Evolutionary conservation across 2,797 vertebrate genomes (phyloP).

Genomic region (Sciaenops ocellatus): DNA sequence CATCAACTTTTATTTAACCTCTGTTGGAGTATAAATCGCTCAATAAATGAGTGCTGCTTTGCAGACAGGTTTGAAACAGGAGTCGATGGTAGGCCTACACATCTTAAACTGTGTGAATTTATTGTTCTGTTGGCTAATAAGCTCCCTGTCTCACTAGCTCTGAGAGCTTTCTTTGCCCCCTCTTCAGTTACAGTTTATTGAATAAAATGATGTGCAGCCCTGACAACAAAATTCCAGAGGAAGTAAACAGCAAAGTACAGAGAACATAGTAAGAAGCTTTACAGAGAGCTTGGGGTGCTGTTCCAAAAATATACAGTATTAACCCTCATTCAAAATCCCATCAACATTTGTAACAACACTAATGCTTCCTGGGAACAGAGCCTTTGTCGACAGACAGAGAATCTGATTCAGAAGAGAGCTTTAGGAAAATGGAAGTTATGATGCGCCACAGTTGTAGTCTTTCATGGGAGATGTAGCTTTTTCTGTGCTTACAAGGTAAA

Average conservation of each 20-base stretch:
- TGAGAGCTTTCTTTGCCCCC: neutral
- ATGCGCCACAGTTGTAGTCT: too few species aligned
- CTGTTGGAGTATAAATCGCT: neutral
- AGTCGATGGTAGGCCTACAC: neutral
- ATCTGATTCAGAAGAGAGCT: too few species aligned
- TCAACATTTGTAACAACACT: neutral
- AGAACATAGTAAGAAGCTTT: neutral
- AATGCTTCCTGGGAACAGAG: neutral
- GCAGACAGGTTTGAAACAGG: neutral
- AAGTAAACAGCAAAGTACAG: neutral
- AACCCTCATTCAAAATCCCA: neutral
- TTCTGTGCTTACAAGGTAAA: too few species aligned
- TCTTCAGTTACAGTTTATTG: conserved; percentile 1
- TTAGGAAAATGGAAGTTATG: too few species aligned
- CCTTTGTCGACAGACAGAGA: too few species aligned
- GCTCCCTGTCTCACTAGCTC: neutral
- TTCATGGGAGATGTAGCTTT: too few species aligned
- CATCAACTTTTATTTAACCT: conserved; percentile 5
- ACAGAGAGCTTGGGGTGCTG: neutral
- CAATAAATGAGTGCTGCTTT: neutral
- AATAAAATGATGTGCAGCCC: conserved; percentile 4
- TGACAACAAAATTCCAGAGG: conserved; percentile 1
- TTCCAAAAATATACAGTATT: too few species aligned
- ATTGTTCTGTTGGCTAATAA: conserved; percentile 5
- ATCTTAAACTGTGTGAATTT: neutral